A percentile compares a stretch with the other conserved stretches of the same genome.
Conservation (phyloP, 53 echinoderm and acorn worm genomes). For the Stichopus horrens region DNA sequence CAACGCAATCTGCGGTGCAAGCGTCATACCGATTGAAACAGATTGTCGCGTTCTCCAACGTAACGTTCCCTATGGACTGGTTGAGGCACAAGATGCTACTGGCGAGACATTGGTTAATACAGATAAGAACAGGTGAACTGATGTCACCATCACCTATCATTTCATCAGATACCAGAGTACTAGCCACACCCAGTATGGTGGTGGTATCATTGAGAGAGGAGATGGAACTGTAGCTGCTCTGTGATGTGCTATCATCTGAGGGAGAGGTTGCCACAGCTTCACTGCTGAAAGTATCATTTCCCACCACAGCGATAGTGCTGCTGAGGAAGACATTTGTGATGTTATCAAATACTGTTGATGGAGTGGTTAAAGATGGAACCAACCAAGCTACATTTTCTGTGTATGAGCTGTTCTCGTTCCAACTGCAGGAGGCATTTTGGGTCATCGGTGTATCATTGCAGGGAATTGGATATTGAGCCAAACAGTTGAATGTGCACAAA, state of each 20-base stretch:
- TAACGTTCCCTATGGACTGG: neutral
- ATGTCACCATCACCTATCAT: too few species aligned
- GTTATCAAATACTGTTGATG: neutral
- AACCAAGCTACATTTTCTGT: neutral
- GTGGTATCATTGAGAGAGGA: neutral
- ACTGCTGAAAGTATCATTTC: neutral
- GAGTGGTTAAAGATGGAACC: too few species aligned
- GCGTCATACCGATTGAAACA: neutral
- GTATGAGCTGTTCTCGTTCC: neutral
- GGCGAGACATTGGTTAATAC: neutral
- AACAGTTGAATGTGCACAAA: neutral
- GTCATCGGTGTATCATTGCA: neutral
- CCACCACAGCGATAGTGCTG: neutral
- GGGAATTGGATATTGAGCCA: neutral
- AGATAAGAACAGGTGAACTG: neutral
- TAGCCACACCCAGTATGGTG: neutral
- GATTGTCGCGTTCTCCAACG: neutral
- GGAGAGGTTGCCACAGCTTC: neutral
- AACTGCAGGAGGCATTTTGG: neutral
- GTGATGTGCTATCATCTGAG: neutral
- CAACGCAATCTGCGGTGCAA: conserved; percentile 8
- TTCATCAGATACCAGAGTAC: neutral
- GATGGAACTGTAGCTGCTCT: neutral
- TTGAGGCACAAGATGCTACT: neutral
- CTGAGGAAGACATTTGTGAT: neutral